These are phyloP conservation scores for Metacarcinus magister DNA, from an alignment of 2,888 invertebrate genomes.

Conservation along the genomic window DNA sequence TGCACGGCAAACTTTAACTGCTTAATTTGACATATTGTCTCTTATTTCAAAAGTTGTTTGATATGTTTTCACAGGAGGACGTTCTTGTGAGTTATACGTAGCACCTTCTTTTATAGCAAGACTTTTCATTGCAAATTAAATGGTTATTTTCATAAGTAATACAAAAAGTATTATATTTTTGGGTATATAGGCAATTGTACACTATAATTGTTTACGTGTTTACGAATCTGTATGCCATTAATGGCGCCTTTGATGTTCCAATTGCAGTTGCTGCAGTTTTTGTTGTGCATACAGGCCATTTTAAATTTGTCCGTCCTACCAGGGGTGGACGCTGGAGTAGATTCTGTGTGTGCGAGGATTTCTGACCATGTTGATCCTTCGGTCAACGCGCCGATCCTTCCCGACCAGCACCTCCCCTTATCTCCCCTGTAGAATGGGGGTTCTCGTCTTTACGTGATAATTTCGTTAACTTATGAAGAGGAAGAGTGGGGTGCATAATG, in stretches of 20 bases:
- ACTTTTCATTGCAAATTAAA: no score
- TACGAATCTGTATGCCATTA: no score
- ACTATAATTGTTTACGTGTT: no score
- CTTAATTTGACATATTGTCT: no score
- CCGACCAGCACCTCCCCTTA: neutral
- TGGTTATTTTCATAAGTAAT: no score
- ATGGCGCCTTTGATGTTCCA: neutral
- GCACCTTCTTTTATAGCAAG: no score
- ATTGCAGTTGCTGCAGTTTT: neutral
- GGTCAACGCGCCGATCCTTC: neutral
- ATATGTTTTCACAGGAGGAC: no score
- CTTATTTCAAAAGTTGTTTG: no score
- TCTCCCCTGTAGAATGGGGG: neutral
- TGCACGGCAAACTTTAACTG: no score
- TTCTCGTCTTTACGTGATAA: slow-evolving; percentile 33
- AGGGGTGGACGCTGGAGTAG: neutral
- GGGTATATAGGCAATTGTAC: no score
- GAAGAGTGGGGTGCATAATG: neutral
- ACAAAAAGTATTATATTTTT: no score
- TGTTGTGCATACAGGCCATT: neutral
- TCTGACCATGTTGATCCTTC: neutral
- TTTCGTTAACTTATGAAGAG: slow-evolving; percentile 45
- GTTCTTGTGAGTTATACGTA: no score
- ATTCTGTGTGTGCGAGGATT: neutral
- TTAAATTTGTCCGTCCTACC: neutral